phyloP scores from a whole-genome alignment of 2,888 invertebrate species.

The Pseudococcus jackbeardsleyi region DNA sequence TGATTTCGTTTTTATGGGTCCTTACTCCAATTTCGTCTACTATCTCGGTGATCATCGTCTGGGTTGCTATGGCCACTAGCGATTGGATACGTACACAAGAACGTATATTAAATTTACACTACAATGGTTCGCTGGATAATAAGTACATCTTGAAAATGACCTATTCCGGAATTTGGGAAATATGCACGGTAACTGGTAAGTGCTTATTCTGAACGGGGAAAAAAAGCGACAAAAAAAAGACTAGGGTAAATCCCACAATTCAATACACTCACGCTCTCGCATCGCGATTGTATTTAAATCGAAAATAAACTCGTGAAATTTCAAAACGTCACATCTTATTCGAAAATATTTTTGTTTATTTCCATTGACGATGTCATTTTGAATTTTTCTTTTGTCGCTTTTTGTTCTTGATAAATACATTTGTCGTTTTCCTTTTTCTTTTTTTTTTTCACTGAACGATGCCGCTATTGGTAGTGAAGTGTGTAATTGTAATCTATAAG shows the following conservation, averaged over 20 bases:
- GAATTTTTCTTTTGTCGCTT: constrained; percentile 46
- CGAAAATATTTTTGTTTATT: constrained; percentile 40
- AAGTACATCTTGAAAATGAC: constrained; percentile 81
- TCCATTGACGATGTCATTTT: constrained; percentile 39
- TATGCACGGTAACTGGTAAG: constrained; percentile 86
- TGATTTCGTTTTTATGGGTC: constrained; percentile 66
- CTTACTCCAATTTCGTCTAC: constrained; percentile 75
- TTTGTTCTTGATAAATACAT: constrained; percentile 42
- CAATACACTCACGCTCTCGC: not conserved
- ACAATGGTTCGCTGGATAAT: constrained; percentile 84
- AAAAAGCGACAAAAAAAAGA: not conserved
- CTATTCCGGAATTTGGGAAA: constrained; percentile 84
- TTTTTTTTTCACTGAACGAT: not conserved
- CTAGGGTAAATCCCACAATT: not conserved
- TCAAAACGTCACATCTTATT: constrained; percentile 38
- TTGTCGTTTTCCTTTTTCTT: constrained; percentile 20
- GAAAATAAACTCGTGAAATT: not conserved
- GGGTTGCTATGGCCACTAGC: constrained; percentile 82
- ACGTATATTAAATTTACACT: constrained; percentile 82
- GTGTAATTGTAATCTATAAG: constrained; percentile 55
- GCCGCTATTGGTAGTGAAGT: constrained; percentile 41
- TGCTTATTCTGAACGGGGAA: constrained; percentile 4
- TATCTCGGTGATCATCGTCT: constrained; percentile 79
- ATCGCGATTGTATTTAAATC: not conserved
- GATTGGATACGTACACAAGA: constrained; percentile 92